phyloP scores from a whole-genome alignment of 2,888 invertebrate species.

The Perithous albicinctus region DNA sequence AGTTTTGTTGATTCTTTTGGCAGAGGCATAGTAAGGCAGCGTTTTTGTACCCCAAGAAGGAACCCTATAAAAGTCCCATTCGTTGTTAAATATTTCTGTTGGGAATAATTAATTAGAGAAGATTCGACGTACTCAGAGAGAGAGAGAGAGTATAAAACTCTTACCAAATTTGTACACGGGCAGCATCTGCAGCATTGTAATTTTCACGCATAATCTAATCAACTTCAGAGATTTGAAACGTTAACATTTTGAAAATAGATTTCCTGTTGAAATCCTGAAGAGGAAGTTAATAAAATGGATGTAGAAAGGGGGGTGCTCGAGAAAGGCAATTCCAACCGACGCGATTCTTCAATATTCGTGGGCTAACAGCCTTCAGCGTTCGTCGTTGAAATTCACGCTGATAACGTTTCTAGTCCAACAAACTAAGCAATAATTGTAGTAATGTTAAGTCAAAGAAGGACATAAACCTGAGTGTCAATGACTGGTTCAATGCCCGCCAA shows the following conservation, averaged over 20 bases:
- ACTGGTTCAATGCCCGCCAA: not conserved
- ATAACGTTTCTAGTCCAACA: not conserved
- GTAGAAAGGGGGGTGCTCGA: conserved; percentile 23
- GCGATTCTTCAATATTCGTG: conserved; percentile 51
- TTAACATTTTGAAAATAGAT: conserved; percentile 37
- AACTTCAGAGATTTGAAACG: not conserved
- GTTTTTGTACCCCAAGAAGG: no score
- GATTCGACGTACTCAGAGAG: no score
- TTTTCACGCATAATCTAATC: not conserved
- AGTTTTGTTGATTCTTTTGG: no score
- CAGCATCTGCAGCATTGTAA: not conserved
- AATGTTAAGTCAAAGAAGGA: not conserved
- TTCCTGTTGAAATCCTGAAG: conserved; percentile 36
- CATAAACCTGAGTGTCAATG: not conserved
- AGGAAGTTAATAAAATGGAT: conserved; percentile 48
- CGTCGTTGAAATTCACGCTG: not conserved
- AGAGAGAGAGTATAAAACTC: no score
- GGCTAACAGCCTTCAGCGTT: not conserved
- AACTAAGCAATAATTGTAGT: not conserved
- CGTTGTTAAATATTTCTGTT: no score
- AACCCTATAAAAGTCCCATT: no score
- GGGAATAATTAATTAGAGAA: no score
- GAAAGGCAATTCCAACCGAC: conserved; percentile 39
- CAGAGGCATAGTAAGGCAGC: no score
- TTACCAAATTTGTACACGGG: no score